Percentiles rank a stretch among this genome's conserved stretches.
phyloP scores from a whole-genome alignment of 2,888 invertebrate genomes.

The Octonoba sinensis region DNA sequence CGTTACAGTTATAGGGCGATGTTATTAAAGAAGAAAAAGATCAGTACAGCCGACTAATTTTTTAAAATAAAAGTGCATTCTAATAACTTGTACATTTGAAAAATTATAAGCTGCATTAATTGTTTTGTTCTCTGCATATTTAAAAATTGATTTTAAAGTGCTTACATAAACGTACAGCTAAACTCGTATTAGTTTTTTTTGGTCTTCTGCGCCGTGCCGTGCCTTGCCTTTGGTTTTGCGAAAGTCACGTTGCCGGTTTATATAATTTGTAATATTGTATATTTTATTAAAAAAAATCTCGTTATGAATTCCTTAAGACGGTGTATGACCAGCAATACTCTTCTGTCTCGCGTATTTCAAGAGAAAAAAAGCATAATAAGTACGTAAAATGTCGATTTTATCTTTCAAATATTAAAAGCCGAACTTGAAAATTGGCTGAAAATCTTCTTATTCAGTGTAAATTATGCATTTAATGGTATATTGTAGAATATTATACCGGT shows the following conservation, averaged over 20 bases:
- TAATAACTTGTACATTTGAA: no score
- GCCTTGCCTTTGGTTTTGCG: neutral
- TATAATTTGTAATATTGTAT: neutral
- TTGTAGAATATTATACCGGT: no score
- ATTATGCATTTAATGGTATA: neutral
- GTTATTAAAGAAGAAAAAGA: no score
- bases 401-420: neutral
- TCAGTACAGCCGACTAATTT: no score
- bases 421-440: neutral
- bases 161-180: no score
- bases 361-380: conserved; percentile 26
- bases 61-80: no score
- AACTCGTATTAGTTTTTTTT: no score
- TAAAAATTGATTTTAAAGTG: no score
- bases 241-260: conserved; percentile 43
- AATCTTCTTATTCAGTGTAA: neutral
- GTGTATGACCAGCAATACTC: conserved; percentile 17
- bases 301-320: conserved; percentile 44
- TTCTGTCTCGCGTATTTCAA: conserved; percentile 27
- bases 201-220: neutral
- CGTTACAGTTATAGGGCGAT: no score
- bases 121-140: no score
- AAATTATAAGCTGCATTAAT: no score
- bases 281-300: conserved; percentile 8
- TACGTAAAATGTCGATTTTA: conserved; percentile 7